Percentiles rank a stretch among this genome's conserved stretches.
Conservation (phyloP, 2,113 vertebrate genomes). For the Arothron firmamentum region DNA sequence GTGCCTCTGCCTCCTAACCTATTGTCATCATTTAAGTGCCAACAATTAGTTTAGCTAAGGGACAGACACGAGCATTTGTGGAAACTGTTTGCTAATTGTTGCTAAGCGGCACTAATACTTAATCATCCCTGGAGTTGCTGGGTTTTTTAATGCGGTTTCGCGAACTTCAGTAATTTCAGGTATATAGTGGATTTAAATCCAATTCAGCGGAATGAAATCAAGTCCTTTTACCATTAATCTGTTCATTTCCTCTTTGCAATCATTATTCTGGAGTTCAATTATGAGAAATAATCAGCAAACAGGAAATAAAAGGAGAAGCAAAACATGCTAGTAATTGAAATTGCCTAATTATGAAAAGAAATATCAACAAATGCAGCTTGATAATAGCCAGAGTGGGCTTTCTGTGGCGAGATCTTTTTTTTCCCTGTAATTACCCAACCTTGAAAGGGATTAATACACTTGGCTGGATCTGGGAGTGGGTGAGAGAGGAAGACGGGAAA, state of each 20-base stretch:
- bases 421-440: slow-evolving; percentile 56
- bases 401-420: slow-evolving; percentile 33
- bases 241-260: no score
- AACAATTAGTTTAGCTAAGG: slow-evolving; percentile 24
- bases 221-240: no score
- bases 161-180: background rate
- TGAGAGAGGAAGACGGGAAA: slow-evolving; percentile 22
- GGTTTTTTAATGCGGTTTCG: slow-evolving; percentile 17
- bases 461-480: slow-evolving; percentile 29
- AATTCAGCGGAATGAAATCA: no score
- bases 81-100: slow-evolving; percentile 14
- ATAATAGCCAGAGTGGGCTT: slow-evolving; percentile 41
- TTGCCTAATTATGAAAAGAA: slow-evolving; percentile 50
- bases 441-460: slow-evolving; percentile 60
- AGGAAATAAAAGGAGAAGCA: background rate
- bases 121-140: background rate
- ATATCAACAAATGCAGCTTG: slow-evolving; percentile 46
- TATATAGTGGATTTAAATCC: no score
- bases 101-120: slow-evolving; percentile 2
- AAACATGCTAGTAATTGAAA: slow-evolving; percentile 39
- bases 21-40: slow-evolving; percentile 8
- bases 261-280: no score
- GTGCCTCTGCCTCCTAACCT: slow-evolving; percentile 21
- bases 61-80: slow-evolving; percentile 3
- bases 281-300: background rate